phyloP scores from a whole-genome alignment of 2,113 vertebrate species.

The human region DNA sequence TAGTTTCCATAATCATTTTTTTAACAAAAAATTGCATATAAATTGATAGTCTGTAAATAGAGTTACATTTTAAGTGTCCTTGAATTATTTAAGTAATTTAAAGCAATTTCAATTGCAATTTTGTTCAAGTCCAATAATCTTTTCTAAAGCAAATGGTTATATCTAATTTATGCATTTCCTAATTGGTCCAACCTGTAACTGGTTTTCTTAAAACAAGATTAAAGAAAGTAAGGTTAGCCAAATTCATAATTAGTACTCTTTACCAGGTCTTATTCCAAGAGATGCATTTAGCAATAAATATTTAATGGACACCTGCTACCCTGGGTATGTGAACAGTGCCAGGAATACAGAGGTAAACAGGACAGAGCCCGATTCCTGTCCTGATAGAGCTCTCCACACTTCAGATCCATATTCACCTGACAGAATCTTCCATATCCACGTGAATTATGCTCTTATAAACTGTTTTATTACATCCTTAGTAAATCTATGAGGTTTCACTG shows the following conservation, averaged over 20 bases:
- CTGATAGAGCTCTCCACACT: not conserved
- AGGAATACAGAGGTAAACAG: not conserved
- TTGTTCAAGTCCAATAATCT: not conserved
- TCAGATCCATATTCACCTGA: not conserved
- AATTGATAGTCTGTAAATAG: not conserved
- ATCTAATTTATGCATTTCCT: not conserved
- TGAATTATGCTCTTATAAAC: not conserved
- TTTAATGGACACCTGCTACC: not conserved
- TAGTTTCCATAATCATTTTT: not conserved
- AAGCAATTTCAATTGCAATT: not conserved
- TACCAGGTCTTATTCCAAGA: not conserved
- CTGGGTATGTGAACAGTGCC: not conserved
- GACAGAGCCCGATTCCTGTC: not conserved
- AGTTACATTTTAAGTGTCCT: not conserved
- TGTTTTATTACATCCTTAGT: not conserved
- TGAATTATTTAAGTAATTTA: slow-evolving; percentile 19
- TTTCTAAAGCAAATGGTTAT: not conserved
- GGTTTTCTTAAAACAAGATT: not conserved
- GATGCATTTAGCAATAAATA: not conserved
- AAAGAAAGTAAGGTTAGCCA: not conserved
- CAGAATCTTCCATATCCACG: not conserved
- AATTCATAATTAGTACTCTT: not conserved
- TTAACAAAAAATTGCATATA: not conserved
- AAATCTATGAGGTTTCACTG: not conserved
- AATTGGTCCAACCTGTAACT: not conserved